phyloP scores from a whole-genome alignment of 2,797 vertebrate species.

The Chromobotia macracanthus region DNA sequence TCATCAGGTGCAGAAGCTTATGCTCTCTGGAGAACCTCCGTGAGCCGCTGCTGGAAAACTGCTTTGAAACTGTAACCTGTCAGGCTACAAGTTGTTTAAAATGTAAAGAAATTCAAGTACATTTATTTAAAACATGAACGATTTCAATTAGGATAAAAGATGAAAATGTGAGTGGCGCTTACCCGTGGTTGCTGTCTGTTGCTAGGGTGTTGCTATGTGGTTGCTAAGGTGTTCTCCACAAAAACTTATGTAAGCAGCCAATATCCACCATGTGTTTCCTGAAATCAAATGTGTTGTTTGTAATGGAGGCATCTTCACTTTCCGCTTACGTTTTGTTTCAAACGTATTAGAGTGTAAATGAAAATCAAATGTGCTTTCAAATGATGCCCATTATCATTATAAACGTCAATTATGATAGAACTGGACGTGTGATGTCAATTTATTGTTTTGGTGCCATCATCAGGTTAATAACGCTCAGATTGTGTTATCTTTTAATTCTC shows the following conservation, averaged over 20 bases:
- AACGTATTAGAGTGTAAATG: no score
- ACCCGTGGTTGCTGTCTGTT: no score
- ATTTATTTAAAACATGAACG: background rate
- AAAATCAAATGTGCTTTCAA: no score
- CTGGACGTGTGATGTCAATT: background rate
- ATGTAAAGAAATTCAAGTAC: background rate
- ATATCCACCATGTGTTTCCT: no score
- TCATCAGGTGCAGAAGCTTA: conserved; percentile 13
- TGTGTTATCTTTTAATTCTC: background rate
- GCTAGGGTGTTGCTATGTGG: no score
- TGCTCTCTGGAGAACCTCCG: conserved; percentile 15
- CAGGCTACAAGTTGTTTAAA: conserved; percentile 1
- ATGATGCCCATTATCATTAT: no score
- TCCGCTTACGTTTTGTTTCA: no score
- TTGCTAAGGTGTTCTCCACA: no score
- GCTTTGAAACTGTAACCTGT: conserved; percentile 20
- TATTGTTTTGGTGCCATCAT: background rate
- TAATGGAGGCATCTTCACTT: no score
- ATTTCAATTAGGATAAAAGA: background rate
- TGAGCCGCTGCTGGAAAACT: background rate
- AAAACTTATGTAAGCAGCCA: no score
- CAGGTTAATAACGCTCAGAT: conserved; percentile 11
- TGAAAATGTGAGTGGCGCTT: no score
- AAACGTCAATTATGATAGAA: background rate
- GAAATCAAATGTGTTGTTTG: no score